phyloP scores from a whole-genome alignment of 2,113 vertebrate species.

The Nerophis lumbriciformis region DNA sequence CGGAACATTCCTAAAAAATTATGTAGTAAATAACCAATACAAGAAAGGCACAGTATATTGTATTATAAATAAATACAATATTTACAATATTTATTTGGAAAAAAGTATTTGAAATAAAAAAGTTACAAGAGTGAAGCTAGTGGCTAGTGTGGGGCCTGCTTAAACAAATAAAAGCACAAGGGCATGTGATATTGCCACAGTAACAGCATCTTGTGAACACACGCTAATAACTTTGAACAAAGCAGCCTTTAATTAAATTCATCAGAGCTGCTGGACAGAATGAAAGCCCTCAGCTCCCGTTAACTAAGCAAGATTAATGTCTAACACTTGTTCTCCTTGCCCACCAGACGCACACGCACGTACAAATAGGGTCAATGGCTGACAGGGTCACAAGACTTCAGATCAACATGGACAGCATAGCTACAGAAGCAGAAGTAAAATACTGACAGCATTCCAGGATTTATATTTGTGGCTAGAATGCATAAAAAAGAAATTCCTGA shows the following conservation, averaged over 20 bases:
- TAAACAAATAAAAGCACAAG: constrained; percentile 1
- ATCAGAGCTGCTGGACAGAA: constrained; percentile 23
- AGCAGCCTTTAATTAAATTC: constrained; percentile 54
- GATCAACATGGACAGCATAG: too few relatives aligned
- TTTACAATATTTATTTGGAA: too few relatives aligned
- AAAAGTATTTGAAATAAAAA: too few relatives aligned
- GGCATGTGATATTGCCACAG: constrained; percentile 22
- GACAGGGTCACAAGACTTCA: background rate
- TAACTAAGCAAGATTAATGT: constrained; percentile 48
- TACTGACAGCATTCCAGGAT: background rate
- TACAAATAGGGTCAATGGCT: background rate
- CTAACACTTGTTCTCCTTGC: constrained; percentile 17
- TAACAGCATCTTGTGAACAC: constrained; percentile 16
- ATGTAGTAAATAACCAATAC: too few relatives aligned
- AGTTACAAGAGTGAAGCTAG: too few relatives aligned
- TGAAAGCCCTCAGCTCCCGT: constrained; percentile 39
- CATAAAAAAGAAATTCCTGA: too few relatives aligned
- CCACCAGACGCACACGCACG: background rate
- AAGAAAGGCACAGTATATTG: too few relatives aligned
- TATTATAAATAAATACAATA: too few relatives aligned
- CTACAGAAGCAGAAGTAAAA: too few relatives aligned
- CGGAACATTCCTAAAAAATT: too few relatives aligned
- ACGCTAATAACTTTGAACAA: constrained; percentile 56
- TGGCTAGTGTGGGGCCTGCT: background rate
- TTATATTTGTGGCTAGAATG: too few relatives aligned